Percentiles rank a stretch among this genome's conserved stretches.
Evolutionary conservation across 64 coral and sea anemone species (phyloP).

Genomic region (Pocillopora damicornis): DNA sequence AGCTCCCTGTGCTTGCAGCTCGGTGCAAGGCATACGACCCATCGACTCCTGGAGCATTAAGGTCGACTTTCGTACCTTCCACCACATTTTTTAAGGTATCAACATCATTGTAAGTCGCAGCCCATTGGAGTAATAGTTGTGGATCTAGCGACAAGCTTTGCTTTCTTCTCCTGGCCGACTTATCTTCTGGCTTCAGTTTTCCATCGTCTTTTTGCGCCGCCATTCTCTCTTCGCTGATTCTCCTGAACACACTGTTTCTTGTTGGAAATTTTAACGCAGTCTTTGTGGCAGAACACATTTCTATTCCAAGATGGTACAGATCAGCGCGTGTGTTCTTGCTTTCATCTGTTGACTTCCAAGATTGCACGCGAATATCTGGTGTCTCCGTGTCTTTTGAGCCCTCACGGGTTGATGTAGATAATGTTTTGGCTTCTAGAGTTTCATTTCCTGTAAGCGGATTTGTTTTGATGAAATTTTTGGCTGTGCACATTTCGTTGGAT

Average conservation of each 20-base stretch:
- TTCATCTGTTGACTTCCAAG: not conserved
- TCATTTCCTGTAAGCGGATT: slow-evolving; percentile 9
- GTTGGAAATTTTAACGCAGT: slow-evolving; percentile 5
- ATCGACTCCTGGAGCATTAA: slow-evolving; percentile 65
- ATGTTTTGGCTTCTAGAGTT: slow-evolving; percentile 19
- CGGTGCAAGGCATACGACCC: slow-evolving; percentile 77
- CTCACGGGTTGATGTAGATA: not conserved
- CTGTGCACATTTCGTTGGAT: not conserved
- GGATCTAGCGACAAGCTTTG: slow-evolving; percentile 68
- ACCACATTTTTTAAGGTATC: slow-evolving; percentile 60
- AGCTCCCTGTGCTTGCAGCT: slow-evolving; percentile 71
- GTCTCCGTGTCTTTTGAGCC: not conserved
- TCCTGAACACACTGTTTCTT: not conserved
- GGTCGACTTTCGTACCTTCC: slow-evolving; percentile 42
- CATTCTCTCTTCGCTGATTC: slow-evolving; percentile 1
- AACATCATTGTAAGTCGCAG: slow-evolving; percentile 64
- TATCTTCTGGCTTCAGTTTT: not conserved
- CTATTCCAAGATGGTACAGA: not conserved
- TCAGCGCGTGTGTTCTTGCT: not conserved
- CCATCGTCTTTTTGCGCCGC: not conserved
- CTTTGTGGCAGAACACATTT: slow-evolving; percentile 12
- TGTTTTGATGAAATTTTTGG: slow-evolving; percentile 17
- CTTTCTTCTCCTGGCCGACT: not conserved
- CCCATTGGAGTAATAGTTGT: slow-evolving; percentile 78
- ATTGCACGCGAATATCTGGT: not conserved